Evolutionary conservation across 2,113 vertebrate species (phyloP).

Genomic region (Hiodon alosoides): DNA sequence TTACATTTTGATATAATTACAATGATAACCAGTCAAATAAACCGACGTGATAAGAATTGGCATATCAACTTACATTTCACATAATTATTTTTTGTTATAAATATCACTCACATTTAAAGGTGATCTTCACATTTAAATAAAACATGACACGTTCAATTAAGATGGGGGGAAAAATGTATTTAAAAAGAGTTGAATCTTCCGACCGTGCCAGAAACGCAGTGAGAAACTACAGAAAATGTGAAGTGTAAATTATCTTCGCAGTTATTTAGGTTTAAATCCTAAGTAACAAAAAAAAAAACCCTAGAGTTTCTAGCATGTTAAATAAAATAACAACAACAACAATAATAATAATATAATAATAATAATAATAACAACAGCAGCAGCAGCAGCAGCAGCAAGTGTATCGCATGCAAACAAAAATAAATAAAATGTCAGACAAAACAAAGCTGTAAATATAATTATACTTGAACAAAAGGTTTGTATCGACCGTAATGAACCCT

Average conservation of each 20-base stretch:
- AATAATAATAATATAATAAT: not conserved
- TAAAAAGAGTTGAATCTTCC: not conserved
- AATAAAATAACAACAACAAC: not conserved
- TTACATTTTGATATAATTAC: too few relatives aligned
- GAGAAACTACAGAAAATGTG: not conserved
- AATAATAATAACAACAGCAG: not conserved
- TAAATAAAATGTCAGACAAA: not conserved
- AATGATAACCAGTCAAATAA: too few relatives aligned
- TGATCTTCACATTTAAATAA: not conserved
- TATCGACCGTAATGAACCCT: not conserved
- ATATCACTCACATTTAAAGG: too few relatives aligned
- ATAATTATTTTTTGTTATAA: too few relatives aligned
- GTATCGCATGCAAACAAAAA: too few relatives aligned
- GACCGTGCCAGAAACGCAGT: not conserved
- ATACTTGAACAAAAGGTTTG: not conserved
- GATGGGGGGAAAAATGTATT: not conserved
- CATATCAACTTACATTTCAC: too few relatives aligned
- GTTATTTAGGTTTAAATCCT: not conserved
- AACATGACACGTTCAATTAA: constrained; percentile 1
- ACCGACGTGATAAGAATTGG: too few relatives aligned
- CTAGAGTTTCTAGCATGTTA: too few relatives aligned
- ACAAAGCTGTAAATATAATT: not conserved
- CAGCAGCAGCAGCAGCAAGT: not conserved
- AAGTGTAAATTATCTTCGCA: not conserved
- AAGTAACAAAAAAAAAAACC: too few relatives aligned